Evolutionary conservation across 1,140 invertebrate genomes (phyloP).

Genomic region (Pygmarrhopalites habei): DNA sequence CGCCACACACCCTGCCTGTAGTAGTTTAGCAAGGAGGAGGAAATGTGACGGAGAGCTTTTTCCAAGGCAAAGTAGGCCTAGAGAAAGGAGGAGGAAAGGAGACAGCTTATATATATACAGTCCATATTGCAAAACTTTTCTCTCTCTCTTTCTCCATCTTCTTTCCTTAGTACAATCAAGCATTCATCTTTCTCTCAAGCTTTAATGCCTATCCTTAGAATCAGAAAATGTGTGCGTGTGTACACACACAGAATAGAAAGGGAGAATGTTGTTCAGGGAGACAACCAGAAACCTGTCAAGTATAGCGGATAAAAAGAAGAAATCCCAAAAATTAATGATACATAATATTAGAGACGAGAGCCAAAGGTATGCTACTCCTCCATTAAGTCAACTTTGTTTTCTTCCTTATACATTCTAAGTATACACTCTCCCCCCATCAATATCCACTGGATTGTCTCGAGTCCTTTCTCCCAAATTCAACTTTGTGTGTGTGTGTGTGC

Average conservation of each 20-base stretch:
- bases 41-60: background rate
- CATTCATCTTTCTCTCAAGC: slow-evolving; percentile 17
- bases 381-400: background rate
- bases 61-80: no score
- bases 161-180: slow-evolving; percentile 7
- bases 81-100: no score
- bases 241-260: slow-evolving; percentile 14
- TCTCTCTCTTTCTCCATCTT: no score
- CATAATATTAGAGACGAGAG: background rate
- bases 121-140: slow-evolving; percentile 26
- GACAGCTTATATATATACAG: no score
- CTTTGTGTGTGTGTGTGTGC: no score
- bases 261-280: no score
- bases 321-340: slow-evolving; percentile 25
- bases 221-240: no score
- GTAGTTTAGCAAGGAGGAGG: no score
- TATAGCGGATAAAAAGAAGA: background rate
- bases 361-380: background rate
- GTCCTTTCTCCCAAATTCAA: no score
- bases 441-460: no score
- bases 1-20: no score
- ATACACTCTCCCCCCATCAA: background rate
- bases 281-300: slow-evolving; percentile 22
- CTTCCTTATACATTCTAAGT: background rate
- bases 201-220: slow-evolving; percentile 13